Percentiles rank a stretch among this genome's conserved stretches.
Conservation (phyloP, 2,797 vertebrate genomes). For the Taenioides sp. region DNA sequence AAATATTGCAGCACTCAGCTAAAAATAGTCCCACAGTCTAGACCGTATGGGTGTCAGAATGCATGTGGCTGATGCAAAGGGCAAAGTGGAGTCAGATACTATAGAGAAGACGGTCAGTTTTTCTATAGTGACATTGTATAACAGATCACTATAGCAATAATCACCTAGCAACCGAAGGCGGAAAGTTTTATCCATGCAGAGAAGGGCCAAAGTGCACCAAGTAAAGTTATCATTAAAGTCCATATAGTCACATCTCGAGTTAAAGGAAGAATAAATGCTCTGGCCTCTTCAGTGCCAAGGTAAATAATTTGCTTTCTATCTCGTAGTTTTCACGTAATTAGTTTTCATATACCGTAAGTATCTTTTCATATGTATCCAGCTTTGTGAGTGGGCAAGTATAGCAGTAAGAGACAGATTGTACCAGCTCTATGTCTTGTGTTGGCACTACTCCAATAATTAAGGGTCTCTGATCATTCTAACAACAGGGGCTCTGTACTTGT, state of each 20-base stretch:
- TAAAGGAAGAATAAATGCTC: too few species aligned
- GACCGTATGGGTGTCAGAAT: neutral
- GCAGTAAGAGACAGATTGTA: neutral
- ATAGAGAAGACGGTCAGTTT: neutral
- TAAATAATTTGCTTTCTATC: neutral
- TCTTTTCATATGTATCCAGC: neutral
- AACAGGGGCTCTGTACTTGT: too few species aligned
- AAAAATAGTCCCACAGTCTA: constrained; percentile 2
- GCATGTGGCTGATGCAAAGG: neutral
- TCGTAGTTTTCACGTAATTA: neutral
- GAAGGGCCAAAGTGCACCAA: neutral
- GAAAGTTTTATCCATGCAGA: neutral
- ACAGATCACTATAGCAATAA: neutral
- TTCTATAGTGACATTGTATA: constrained; percentile 1
- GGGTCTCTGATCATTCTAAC: too few species aligned
- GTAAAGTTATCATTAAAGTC: neutral
- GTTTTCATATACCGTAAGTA: neutral
- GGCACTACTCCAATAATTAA: too few species aligned
- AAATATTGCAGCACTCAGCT: constrained; percentile 3
- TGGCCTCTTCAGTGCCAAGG: neutral
- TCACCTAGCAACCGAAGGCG: neutral
- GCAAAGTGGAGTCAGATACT: constrained; percentile 1
- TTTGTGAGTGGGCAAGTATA: neutral
- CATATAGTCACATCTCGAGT: neutral
- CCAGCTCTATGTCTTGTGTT: too few species aligned